Evolutionary conservation across 2,113 vertebrate species (phyloP), one percentile per base, ranked within the genome.

Genomic region (Alces alces): DNA sequence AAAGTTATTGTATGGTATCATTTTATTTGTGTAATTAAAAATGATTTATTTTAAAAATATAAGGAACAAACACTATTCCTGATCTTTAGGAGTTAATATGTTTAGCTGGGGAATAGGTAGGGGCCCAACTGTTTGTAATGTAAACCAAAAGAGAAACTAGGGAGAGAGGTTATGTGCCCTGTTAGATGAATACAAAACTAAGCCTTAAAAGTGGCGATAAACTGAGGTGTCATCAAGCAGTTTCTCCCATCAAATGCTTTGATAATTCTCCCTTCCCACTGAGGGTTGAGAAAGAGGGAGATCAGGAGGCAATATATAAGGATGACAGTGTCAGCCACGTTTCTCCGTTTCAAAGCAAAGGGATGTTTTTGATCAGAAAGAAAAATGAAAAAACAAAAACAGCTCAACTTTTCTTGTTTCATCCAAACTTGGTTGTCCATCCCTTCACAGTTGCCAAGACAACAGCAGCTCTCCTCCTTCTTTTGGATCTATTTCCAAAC

Each of bases 401-500:
- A 64, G 60, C 86, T 93, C 85, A 96, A 97, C 95, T 97, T 96
- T 96, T 92, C 87, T 94, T 83, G 95, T 98, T 97, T 97, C 88
- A 88, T 93, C 76, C 55, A 9, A 90, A 87, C 80, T n/a, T 70
- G 60, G 91, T 57, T 95, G 96, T 86, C 96, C n/a, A 86, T 96
- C 96, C 60, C 94, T 95, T 94, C 60, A 66, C 50, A 3, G 97
- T 97, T 98, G 95, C 97, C 78, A 95, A 97, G 96, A 76, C 96
- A 96, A 98, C 94, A 28, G 88, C 52, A 80, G 84, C 58, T 91
- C 60, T 94, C 94, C 94, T 96, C 88, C 96, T 96, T 96, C 95
- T 94, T 97, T 86, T 97, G 93, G 96, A 88, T 98, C 97, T 97
- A 58, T 97, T 97, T 98, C 96, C 96, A 96, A 97, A 96, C 80